A percentile compares a stretch with the other conserved stretches of the same genome.
phyloP scores from a whole-genome alignment of 2,797 vertebrate species.

The Sebastes elongatus region DNA sequence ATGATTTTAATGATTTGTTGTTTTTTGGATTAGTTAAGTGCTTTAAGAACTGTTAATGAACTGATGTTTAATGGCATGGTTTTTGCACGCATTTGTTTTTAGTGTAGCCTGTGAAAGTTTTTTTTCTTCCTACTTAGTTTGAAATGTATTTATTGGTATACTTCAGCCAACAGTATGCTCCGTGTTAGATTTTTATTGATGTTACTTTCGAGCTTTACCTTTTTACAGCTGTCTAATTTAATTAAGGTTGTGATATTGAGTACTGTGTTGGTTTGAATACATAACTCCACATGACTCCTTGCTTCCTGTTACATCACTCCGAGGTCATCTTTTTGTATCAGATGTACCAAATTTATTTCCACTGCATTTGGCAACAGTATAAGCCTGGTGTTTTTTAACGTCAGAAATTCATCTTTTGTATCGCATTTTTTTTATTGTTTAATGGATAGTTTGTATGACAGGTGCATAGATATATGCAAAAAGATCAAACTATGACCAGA shows the following conservation, averaged over 20 bases:
- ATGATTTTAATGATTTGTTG: constrained; percentile 14
- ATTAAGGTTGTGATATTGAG: not conserved
- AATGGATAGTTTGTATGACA: not conserved
- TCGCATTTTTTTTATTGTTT: not conserved
- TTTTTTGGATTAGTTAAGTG: constrained; percentile 21
- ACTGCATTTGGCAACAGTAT: not conserved
- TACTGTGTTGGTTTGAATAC: not conserved
- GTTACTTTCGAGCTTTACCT: constrained; percentile 18
- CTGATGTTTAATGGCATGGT: constrained; percentile 48
- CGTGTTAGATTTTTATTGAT: constrained; percentile 18
- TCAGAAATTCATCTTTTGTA: not conserved
- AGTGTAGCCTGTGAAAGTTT: constrained; percentile 58
- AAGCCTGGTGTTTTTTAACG: constrained; percentile 3
- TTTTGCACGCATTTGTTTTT: constrained; percentile 69
- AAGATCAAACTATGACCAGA: not conserved
- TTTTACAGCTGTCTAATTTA: constrained; percentile 16
- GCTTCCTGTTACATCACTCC: constrained; percentile 16
- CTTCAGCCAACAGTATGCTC: constrained; percentile 16
- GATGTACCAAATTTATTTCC: not conserved
- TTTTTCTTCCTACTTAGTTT: constrained; percentile 40
- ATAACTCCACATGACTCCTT: not conserved
- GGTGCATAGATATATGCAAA: not conserved
- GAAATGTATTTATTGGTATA: constrained; percentile 65
- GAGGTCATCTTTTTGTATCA: constrained; percentile 3
- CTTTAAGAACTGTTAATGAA: constrained; percentile 51